Evolutionary conservation across 2,113 vertebrate species (phyloP).

Genomic region (Amphiprion ocellaris): DNA sequence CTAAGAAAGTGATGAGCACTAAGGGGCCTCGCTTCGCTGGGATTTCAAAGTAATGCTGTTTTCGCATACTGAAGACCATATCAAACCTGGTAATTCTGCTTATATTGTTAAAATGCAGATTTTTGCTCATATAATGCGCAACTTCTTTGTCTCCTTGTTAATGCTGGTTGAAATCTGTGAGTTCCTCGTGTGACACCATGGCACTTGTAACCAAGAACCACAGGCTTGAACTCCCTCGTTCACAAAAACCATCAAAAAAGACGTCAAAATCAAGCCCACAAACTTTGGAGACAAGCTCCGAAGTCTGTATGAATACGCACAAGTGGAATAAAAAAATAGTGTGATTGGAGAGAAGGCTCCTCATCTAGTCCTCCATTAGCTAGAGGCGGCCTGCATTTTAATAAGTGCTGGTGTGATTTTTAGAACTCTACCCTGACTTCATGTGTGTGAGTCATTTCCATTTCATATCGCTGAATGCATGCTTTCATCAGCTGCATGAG

Average conservation of each 20-base stretch:
- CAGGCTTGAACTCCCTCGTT: background rate
- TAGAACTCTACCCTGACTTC: slow-evolving; percentile 18
- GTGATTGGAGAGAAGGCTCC: slow-evolving; percentile 23
- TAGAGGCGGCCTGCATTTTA: slow-evolving; percentile 47
- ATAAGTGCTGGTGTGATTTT: slow-evolving; percentile 43
- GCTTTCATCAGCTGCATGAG: background rate
- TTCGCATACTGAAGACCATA: slow-evolving; percentile 10
- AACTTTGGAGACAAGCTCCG: slow-evolving; percentile 20
- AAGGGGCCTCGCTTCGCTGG: slow-evolving; percentile 8
- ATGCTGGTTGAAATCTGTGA: background rate
- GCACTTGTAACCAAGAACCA: background rate
- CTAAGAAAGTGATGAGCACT: slow-evolving; percentile 19
- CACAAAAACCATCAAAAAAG: background rate
- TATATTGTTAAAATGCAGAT: background rate
- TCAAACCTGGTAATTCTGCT: background rate
- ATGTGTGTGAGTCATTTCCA: slow-evolving; percentile 27
- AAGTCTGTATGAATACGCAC: slow-evolving; percentile 22
- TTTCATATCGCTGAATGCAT: slow-evolving; percentile 10
- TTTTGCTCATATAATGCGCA: background rate
- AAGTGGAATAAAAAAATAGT: slow-evolving; percentile 1
- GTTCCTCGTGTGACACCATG: slow-evolving; percentile 9
- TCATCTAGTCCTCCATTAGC: slow-evolving; percentile 33
- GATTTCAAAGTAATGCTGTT: slow-evolving; percentile 32
- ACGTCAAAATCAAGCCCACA: background rate
- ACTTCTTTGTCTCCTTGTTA: background rate